These are phyloP conservation scores for Lontra canadensis DNA, from an alignment of 2,113 vertebrate genomes.

Conservation along the genomic window DNA sequence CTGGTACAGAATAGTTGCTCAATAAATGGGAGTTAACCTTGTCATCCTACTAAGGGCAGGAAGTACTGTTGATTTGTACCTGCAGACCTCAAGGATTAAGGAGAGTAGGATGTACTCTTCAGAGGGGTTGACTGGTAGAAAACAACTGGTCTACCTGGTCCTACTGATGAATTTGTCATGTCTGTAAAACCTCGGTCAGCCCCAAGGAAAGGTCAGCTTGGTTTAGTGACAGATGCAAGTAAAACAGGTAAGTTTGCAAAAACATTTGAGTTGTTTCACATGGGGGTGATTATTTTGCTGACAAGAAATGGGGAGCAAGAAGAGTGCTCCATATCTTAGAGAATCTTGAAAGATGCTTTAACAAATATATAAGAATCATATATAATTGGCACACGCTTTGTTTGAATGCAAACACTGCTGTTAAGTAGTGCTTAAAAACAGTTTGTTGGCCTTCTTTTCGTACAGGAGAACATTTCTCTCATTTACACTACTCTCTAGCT, in stretches of 20 bases:
- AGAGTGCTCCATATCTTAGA: slow-evolving; percentile 28
- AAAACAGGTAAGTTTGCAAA: background rate
- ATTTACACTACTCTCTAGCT: slow-evolving; percentile 76
- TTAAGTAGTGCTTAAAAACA: slow-evolving; percentile 80
- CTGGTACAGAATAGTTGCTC: background rate
- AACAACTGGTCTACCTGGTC: background rate
- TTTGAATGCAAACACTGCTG: slow-evolving; percentile 82
- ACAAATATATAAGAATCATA: slow-evolving; percentile 82
- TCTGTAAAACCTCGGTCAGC: background rate
- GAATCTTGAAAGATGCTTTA: slow-evolving; percentile 71
- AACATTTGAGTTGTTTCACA: background rate
- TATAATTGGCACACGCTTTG: slow-evolving; percentile 82
- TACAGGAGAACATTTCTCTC: slow-evolving; percentile 79
- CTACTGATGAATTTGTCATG: background rate
- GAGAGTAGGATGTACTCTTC: background rate
- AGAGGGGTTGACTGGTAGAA: background rate
- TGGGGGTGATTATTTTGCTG: background rate
- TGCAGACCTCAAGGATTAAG: background rate
- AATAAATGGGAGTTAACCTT: background rate
- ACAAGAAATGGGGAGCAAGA: slow-evolving; percentile 23
- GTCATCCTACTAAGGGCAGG: background rate
- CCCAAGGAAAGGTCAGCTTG: background rate
- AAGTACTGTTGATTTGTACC: background rate
- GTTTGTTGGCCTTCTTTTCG: slow-evolving; percentile 79
- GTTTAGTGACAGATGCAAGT: background rate